Base-by-base conservation (phyloP, 2,797 vertebrate species). In the Chlorospingus flavigularis region DNA sequence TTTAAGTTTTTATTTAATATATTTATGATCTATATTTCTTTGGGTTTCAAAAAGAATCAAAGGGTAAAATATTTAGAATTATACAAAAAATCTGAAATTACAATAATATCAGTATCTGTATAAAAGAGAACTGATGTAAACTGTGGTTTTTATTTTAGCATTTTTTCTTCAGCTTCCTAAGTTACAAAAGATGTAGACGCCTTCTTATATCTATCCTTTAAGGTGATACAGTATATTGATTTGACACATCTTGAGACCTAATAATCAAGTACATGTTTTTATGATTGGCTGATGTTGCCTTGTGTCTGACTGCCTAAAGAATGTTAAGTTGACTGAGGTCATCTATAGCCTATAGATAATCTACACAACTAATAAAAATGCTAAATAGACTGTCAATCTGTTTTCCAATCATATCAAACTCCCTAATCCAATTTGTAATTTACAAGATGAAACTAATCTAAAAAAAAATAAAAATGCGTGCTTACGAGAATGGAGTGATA, bases 181-280 rank as follows among this genome's bases (percentile, higher is more conserved):
- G 48, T 90, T 80, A 80, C 35, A 72, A 68, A 95, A 82, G 26
- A 78, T 73, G 39, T 84, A 95, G 86, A 86, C 0, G 0, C 58
- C 53, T 90, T 87, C 76, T 86, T 91, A 60, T 50, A 91, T 63
- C 48, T 94, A 94, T 84, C 86, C 91, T 96, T 96, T 95, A 90
- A 96, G 93, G 95, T 97, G 96, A 97, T 96, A 65, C 65, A 74
- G 47, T 68, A 57, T 96, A 96, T 97, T 97, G 97, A 97, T 97
- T 92, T 96, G 94, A 93, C 93, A 95, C 65, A 92, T 97, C 95
- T 94, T 90, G 85, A 95, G 92, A 96, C 96, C 93, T 96, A 96
- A 97, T 97, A 97, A 97, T 97, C 95, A 95, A 97, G 89, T 91
- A 84, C 87, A 82, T 96, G 91, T 85, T 97, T 96, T 97, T 97